Conservation (phyloP, 2,888 invertebrate species). For the Drosophila nr. medialis region DNA sequence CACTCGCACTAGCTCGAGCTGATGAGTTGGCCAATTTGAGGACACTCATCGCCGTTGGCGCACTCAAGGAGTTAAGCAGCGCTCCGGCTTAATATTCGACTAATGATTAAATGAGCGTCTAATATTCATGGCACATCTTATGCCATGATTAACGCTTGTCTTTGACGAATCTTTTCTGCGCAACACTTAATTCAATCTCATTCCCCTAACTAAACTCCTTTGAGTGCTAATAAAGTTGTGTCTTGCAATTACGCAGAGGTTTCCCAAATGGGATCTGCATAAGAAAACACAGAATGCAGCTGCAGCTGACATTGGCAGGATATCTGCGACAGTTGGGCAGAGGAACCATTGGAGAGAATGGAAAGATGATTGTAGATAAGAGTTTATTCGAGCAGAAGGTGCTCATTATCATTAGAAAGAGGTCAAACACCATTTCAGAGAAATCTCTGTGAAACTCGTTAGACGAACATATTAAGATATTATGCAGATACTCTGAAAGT, state of each 20-base stretch:
- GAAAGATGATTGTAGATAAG: background rate
- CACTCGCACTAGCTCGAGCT: conserved; percentile 6
- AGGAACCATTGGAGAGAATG: background rate
- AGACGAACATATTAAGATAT: background rate
- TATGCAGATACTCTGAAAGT: background rate
- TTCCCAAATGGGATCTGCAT: background rate
- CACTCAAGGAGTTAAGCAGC: conserved; percentile 34
- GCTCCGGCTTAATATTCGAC: conserved; percentile 51
- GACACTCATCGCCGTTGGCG: conserved; percentile 16
- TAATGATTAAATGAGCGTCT: conserved; percentile 56
- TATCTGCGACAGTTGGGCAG: background rate
- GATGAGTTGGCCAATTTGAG: conserved; percentile 51
- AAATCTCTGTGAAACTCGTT: background rate
- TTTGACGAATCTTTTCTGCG: background rate
- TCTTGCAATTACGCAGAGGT: background rate
- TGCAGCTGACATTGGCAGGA: background rate
- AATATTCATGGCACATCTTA: conserved; percentile 13
- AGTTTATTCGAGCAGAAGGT: background rate
- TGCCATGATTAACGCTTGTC: conserved; percentile 6
- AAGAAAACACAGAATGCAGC: background rate
- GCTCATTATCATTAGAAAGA: background rate
- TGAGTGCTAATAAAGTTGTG: background rate
- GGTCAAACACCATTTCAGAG: background rate
- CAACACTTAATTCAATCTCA: background rate
- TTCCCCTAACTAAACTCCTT: background rate